Percentiles rank a stretch among this genome's conserved stretches.
Conservation (phyloP, 2,113 vertebrate genomes). For the Castor canadensis region DNA sequence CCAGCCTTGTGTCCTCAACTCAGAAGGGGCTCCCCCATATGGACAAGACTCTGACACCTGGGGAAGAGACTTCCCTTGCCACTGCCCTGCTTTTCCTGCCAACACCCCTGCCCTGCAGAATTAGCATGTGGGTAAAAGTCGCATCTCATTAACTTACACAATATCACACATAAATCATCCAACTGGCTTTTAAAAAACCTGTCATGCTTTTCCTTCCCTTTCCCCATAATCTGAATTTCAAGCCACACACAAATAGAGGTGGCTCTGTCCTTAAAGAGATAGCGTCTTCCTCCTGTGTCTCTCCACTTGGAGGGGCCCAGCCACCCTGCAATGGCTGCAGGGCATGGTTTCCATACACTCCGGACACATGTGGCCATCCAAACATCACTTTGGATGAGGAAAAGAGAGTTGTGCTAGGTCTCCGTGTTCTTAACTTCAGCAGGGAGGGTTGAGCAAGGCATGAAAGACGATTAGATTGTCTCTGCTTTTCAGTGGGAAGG, state of each 20-base stretch:
- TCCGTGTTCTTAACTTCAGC: background rate
- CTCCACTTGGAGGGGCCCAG: accelerated
- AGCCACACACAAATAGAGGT: background rate
- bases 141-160: background rate
- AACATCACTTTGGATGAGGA: background rate
- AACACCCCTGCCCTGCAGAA: background rate
- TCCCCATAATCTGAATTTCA: background rate
- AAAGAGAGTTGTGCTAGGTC: background rate
- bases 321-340: accelerated
- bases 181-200: background rate
- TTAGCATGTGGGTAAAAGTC: background rate
- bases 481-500: background rate
- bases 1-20: background rate
- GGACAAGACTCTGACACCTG: background rate
- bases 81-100: background rate
- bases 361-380: accelerated
- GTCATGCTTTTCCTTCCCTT: background rate
- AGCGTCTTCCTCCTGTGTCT: background rate
- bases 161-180: background rate
- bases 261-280: background rate
- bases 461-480: background rate
- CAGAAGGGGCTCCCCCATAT: accelerated
- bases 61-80: background rate
- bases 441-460: background rate
- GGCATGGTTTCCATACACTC: accelerated